Evolutionary conservation across 2,113 vertebrate genomes (phyloP).

Genomic region (Chauna torquata): DNA sequence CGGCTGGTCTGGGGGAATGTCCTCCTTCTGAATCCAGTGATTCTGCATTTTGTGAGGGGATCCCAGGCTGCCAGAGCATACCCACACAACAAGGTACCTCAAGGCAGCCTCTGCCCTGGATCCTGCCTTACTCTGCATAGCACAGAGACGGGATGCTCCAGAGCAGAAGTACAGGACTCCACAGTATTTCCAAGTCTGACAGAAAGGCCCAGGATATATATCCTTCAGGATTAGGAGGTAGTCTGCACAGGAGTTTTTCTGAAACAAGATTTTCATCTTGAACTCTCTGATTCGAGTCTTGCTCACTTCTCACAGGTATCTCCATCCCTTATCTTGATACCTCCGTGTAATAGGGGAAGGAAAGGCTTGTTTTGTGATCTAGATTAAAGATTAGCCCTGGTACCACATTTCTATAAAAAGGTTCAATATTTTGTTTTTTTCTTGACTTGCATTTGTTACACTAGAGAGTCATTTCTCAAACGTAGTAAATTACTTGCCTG

Average conservation of each 20-base stretch:
- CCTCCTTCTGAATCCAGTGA: background rate
- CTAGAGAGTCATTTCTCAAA: background rate
- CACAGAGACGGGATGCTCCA: fast-evolving
- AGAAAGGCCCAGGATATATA: background rate
- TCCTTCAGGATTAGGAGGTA: background rate
- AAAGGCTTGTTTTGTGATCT: background rate
- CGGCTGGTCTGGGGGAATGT: background rate
- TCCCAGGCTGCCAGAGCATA: background rate
- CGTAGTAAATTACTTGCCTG: background rate
- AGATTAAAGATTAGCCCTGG: background rate
- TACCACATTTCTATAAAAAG: background rate
- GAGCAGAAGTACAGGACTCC: background rate
- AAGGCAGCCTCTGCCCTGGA: background rate
- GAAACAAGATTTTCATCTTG: background rate
- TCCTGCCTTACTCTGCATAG: background rate
- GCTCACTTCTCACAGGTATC: background rate
- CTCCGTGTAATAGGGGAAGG: background rate
- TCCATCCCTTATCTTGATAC: slow-evolving; percentile 21
- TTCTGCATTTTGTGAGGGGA: background rate
- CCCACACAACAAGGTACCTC: background rate
- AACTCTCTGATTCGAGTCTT: background rate
- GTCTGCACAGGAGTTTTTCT: background rate
- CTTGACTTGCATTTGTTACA: background rate
- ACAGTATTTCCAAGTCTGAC: background rate
- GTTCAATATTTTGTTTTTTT: background rate